A percentile compares a stretch with the other conserved stretches of the same genome.
Conservation (phyloP, 2,888 invertebrate species). For the Slavum lentiscoides region DNA sequence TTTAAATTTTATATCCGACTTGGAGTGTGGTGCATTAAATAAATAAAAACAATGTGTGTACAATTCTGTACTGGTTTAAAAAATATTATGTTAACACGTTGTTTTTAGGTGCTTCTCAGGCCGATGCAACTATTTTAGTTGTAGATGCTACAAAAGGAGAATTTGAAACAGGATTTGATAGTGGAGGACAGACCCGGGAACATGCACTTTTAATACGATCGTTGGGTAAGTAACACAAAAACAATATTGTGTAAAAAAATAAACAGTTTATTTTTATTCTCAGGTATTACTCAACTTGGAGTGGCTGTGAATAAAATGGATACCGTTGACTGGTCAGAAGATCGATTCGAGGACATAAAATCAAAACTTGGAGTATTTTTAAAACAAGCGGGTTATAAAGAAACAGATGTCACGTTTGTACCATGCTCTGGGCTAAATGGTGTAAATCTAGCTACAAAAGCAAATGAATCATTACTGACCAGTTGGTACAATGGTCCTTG, state of each 20-base stretch:
- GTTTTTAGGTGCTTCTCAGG: constrained; percentile 84
- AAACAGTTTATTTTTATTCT: constrained; percentile 53
- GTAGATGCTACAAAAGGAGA: constrained; percentile 96
- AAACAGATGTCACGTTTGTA: constrained; percentile 82
- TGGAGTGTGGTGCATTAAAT: no score
- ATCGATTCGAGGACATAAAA: constrained; percentile 87
- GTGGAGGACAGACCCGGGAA: constrained; percentile 96
- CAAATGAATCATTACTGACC: constrained; percentile 67
- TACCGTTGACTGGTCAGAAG: constrained; percentile 89
- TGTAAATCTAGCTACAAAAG: constrained; percentile 78
- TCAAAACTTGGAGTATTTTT: constrained; percentile 79
- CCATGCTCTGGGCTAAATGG: constrained; percentile 97
- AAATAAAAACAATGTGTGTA: no score
- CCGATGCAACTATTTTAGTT: constrained; percentile 94
- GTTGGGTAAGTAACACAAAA: constrained; percentile 62
- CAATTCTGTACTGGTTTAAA: neutral
- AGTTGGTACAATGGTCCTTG: constrained; percentile 84
- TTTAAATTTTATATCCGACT: no score
- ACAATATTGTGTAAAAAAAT: neutral
- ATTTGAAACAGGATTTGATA: constrained; percentile 98
- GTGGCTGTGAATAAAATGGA: constrained; percentile 98
- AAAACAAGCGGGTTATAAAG: constrained; percentile 89
- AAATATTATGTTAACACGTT: neutral
- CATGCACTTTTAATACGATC: constrained; percentile 91
- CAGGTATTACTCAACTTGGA: constrained; percentile 89